These are phyloP conservation scores for Climacteris rufus DNA, from an alignment of 2,113 vertebrate species.

Conservation along the genomic window DNA sequence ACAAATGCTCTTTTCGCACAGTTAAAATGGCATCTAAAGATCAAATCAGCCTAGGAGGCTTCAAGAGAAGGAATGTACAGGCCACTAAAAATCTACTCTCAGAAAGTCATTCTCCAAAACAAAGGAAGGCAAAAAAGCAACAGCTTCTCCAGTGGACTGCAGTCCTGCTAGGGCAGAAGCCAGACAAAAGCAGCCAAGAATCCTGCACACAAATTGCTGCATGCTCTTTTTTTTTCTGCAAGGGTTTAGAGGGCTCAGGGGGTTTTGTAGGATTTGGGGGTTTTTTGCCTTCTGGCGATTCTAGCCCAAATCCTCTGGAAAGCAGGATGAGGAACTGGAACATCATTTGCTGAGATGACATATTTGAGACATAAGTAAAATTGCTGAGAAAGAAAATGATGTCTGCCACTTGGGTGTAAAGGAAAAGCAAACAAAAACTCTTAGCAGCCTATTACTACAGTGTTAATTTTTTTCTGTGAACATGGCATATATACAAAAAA, in stretches of 20 bases:
- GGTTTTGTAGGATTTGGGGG: not conserved
- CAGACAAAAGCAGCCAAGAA: not conserved
- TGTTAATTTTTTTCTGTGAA: not conserved
- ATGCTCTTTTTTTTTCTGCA: not conserved
- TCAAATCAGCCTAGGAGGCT: not conserved
- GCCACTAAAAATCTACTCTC: not conserved
- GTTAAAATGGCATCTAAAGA: not conserved
- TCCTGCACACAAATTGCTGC: accelerated
- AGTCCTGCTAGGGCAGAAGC: not conserved
- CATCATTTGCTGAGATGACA: not conserved
- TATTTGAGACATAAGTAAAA: not conserved
- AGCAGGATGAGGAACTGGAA: not conserved
- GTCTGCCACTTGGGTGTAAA: not conserved
- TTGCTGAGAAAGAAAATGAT: not conserved
- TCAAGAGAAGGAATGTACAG: not conserved
- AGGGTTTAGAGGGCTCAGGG: not conserved
- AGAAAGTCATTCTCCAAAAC: not conserved
- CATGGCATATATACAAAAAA: not conserved
- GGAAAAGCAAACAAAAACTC: not conserved
- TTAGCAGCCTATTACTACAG: not conserved
- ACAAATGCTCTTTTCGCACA: not conserved
- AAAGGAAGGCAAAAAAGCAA: not conserved
- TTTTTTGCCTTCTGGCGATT: not conserved
- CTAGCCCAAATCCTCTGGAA: not conserved
- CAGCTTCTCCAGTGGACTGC: not conserved